Conservation (phyloP, 2,113 vertebrate species). For the Muscicapa adusta region DNA sequence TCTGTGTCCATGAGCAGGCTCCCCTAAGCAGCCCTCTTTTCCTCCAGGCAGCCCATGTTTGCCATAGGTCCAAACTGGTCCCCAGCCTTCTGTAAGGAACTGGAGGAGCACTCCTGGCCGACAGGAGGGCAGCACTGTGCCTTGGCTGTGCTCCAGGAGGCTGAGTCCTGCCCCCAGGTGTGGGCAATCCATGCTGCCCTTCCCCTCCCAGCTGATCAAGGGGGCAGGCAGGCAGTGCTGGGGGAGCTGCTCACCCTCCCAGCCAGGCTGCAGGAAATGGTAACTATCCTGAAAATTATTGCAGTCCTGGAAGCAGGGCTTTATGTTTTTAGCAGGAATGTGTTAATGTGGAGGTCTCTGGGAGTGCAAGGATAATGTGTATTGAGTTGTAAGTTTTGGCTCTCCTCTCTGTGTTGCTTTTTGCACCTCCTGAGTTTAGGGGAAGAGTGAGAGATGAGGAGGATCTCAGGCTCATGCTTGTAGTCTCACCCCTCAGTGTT, state of each 20-base stretch:
- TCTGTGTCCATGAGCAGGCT: not conserved
- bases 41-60: fast-evolving
- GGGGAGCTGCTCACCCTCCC: fast-evolving
- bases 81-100: not conserved
- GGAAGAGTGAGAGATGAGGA: not conserved
- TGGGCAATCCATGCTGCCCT: not conserved
- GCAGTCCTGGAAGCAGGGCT: fast-evolving
- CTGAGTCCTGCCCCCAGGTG: not conserved
- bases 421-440: not conserved
- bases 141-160: not conserved
- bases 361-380: fast-evolving
- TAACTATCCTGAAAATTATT: not conserved
- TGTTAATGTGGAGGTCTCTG: not conserved
- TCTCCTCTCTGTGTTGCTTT: not conserved
- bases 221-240: not conserved
- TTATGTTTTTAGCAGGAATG: not conserved
- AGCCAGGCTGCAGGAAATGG: not conserved
- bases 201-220: not conserved
- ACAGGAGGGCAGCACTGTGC: fast-evolving
- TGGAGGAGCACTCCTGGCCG: fast-evolving
- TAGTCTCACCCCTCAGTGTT: fast-evolving
- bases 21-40: fast-evolving
- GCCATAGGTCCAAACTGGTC: fast-evolving
- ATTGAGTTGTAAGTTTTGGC: not conserved
- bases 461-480: not conserved